A percentile compares a stretch with the other conserved stretches of the same genome.
Conservation (phyloP, 2,113 vertebrate genomes). For the Anolis sagrei region DNA sequence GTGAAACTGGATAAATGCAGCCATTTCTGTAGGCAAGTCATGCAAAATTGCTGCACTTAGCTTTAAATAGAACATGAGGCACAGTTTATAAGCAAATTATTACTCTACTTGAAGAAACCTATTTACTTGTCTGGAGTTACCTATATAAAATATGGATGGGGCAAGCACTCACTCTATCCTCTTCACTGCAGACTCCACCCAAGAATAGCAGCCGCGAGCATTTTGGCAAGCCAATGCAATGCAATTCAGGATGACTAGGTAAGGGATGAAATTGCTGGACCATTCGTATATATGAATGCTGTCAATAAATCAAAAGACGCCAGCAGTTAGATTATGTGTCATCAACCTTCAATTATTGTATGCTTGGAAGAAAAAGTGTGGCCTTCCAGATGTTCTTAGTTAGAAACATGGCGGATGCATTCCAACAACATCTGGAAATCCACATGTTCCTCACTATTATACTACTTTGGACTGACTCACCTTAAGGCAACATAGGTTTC, state of each 20-base stretch:
- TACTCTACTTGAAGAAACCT: conserved; percentile 43
- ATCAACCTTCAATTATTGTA: neutral
- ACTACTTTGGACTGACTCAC: neutral
- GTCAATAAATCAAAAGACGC: neutral
- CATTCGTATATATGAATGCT: neutral
- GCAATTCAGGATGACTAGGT: no score
- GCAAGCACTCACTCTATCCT: conserved; percentile 22
- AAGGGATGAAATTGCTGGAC: neutral
- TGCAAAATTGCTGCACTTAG: conserved; percentile 45
- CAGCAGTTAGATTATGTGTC: neutral
- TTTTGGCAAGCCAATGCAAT: neutral
- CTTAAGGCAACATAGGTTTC: neutral
- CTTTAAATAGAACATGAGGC: conserved; percentile 51
- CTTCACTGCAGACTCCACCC: neutral
- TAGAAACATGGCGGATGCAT: neutral
- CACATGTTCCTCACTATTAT: neutral
- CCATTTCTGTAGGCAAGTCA: neutral
- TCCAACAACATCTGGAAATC: neutral
- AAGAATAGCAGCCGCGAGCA: neutral
- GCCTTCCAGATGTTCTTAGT: neutral
- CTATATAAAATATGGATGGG: conserved; percentile 49
- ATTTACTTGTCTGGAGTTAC: conserved; percentile 53
- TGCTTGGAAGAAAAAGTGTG: neutral
- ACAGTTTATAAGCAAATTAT: conserved; percentile 67
- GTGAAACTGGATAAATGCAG: neutral